Base-by-base conservation (phyloP, 2,888 invertebrate genomes). In the Sphinx pinastri region DNA sequence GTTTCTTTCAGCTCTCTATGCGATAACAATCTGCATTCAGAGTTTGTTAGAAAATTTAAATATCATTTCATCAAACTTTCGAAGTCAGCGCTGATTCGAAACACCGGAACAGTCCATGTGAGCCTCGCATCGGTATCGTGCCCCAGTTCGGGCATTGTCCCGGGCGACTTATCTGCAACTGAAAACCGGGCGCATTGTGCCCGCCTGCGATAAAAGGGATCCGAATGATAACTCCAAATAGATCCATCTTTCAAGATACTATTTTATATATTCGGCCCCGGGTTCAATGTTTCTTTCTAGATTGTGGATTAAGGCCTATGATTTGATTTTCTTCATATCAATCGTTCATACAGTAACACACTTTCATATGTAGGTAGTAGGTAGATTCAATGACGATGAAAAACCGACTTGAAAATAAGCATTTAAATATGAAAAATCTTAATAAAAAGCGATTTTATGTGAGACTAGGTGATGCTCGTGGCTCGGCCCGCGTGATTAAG, bases 171-270 rank as follows among this genome's bases (percentile, higher is more conserved):
- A 84, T 85, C 84, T 81, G 67, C 69, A 67, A 74, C 73, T 79
- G 77, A 77, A 77, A 83, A 82, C 81, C 81, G 80, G 84, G 81
- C 76, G 75, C 76, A 84, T 84, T 84, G 84, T 84, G 70, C 70
- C 73, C 70, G 71, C 68, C 72, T 68, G 74, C 47, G 52, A 19
- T 47, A 45, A 54, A 54, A 63, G 52, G 54, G 54, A 63, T 69
- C 54, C 45, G 38, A 31, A 25, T 38, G 67, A 67, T 67, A 67
- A 67, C n/a, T 52, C 31, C 0, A 6, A n/a, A 52, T 67, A 52
- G 67, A 52, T 67, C n/a, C 52, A 54, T 51, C 51, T 67, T 52
- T 52, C 51, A 16, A 31, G 67, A 52, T 54, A 67, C 10, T 31
- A n/a, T 67, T 63, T 63, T 31, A 14, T 38, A 59, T 16, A 47